Conservation (phyloP, 2,888 invertebrate genomes). For the Sarcophaga variegata region DNA sequence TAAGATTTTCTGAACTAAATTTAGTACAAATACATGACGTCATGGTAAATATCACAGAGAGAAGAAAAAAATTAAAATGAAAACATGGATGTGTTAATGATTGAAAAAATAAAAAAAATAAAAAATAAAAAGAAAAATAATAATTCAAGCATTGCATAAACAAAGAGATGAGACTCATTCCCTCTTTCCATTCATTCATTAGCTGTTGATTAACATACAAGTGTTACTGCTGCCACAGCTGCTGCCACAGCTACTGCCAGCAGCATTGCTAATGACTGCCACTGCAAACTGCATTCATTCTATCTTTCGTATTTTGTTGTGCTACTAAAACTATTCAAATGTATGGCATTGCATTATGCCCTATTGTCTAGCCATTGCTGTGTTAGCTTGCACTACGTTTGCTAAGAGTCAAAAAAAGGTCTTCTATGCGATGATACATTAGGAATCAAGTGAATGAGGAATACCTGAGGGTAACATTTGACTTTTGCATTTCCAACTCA, state of each 20-base stretch:
- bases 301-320: not conserved
- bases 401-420: not conserved
- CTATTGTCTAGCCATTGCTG: not conserved
- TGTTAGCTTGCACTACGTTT: not conserved
- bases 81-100: conserved; percentile 24
- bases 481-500: not conserved
- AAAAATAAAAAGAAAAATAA: not conserved
- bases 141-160: not conserved
- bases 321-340: not conserved
- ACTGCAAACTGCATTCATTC: not conserved
- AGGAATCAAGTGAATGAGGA: not conserved
- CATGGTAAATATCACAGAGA: not conserved
- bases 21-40: conserved; percentile 2
- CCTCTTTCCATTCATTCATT: conserved; percentile 21
- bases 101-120: conserved; percentile 5
- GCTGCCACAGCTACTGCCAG: not conserved
- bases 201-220: conserved; percentile 31
- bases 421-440: not conserved
- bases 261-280: not conserved
- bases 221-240: not conserved
- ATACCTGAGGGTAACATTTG: conserved; percentile 6
- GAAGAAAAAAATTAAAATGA: not conserved
- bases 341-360: not conserved
- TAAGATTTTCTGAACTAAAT: not conserved
- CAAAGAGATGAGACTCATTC: conserved; percentile 2